Percentiles rank a stretch among this genome's conserved stretches.
Conservation (phyloP, 1,140 invertebrate species). For the Diachasmimorpha longicaudata region DNA sequence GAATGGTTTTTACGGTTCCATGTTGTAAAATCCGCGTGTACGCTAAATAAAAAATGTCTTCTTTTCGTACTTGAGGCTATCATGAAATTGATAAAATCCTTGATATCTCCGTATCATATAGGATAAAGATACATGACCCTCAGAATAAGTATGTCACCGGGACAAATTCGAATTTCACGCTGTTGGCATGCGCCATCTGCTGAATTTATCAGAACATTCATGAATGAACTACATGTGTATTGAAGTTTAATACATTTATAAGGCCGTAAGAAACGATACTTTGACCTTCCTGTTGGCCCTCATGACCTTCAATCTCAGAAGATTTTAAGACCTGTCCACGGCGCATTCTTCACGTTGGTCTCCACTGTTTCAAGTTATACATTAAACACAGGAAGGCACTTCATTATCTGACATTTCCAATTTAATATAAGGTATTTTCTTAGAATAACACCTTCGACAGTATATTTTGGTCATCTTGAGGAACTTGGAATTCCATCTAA, state of each 20-base stretch:
- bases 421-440: too few species aligned
- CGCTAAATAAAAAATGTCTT: too few species aligned
- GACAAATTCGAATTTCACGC: background rate
- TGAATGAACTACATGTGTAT: background rate
- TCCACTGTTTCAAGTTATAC: background rate
- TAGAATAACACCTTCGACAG: too few species aligned
- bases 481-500: too few species aligned
- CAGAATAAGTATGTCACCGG: background rate
- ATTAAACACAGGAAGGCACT: background rate
- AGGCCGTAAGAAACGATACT: slow-evolving; percentile 10
- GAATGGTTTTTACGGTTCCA: too few species aligned
- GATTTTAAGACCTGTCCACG: background rate
- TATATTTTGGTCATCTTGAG: too few species aligned
- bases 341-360: background rate
- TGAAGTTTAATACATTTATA: background rate
- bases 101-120: too few species aligned
- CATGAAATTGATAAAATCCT: too few species aligned
- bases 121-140: background rate
- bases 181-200: background rate
- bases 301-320: slow-evolving; percentile 18
- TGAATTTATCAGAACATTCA: background rate
- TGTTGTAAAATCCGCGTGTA: too few species aligned
- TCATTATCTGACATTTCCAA: too few species aligned
- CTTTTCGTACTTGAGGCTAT: too few species aligned
- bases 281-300: slow-evolving; percentile 19